A percentile compares a stretch with the other conserved stretches of the same genome.
Conservation (phyloP, 53 echinoderm and acorn worm genomes). For the Crossaster papposus region DNA sequence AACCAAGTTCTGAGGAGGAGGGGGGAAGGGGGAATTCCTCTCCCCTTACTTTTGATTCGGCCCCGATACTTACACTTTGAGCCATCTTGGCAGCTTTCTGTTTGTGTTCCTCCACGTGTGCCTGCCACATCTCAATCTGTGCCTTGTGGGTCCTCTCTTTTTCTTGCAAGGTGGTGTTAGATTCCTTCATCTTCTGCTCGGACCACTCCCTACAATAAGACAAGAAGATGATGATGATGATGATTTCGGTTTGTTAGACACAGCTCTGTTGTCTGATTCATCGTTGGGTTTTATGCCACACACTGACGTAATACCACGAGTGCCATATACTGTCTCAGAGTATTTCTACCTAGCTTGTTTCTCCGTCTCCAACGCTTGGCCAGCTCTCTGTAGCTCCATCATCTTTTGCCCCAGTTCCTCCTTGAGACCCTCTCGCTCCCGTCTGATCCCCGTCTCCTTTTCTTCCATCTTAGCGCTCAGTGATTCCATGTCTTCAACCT, state of each 20-base stretch:
- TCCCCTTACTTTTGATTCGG: not conserved
- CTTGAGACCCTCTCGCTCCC: slow-evolving; percentile 54
- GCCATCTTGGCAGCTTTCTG: slow-evolving; percentile 44
- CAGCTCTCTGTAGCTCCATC: slow-evolving; percentile 48
- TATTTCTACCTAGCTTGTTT: slow-evolving; percentile 72
- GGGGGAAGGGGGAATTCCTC: too few relatives aligned
- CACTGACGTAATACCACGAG: too few relatives aligned
- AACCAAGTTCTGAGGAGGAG: too few relatives aligned
- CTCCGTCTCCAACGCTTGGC: slow-evolving; percentile 67
- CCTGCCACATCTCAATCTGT: slow-evolving; percentile 56
- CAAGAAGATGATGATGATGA: not conserved
- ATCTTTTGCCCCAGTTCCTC: slow-evolving; percentile 58
- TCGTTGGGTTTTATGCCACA: too few relatives aligned
- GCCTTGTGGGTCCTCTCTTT: slow-evolving; percentile 55
- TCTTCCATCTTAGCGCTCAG: slow-evolving; percentile 79
- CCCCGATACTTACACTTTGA: slow-evolving; percentile 49
- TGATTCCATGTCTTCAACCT: slow-evolving; percentile 84
- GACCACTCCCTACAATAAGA: slow-evolving; percentile 56
- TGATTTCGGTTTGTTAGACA: too few relatives aligned
- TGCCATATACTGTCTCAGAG: too few relatives aligned
- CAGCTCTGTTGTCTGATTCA: too few relatives aligned
- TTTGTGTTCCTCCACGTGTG: slow-evolving; percentile 41
- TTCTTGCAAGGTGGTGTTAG: slow-evolving; percentile 59
- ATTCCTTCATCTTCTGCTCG: slow-evolving; percentile 77
- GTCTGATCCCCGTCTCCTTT: slow-evolving; percentile 48